Conservation (phyloP, 1,140 invertebrate genomes). For the Cyclargus thomasi region DNA sequence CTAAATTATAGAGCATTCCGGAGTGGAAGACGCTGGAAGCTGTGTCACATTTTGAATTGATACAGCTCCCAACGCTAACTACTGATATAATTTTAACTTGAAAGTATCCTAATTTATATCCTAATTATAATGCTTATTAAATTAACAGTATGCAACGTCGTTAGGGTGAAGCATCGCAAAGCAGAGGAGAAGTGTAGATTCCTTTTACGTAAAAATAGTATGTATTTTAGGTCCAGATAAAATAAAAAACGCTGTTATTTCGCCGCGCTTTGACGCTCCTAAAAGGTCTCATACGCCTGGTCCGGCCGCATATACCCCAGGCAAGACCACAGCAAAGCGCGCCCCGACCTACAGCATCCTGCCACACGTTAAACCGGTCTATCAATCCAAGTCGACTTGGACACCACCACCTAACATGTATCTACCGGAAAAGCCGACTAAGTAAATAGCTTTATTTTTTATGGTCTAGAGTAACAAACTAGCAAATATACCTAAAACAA, state of each 20-base stretch:
- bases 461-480: too few species aligned
- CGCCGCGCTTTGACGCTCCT: slow-evolving; percentile 29
- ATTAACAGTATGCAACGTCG: too few species aligned
- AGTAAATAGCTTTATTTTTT: slow-evolving; percentile 28
- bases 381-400: slow-evolving; percentile 49
- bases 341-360: slow-evolving; percentile 43
- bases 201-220: not conserved
- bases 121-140: too few species aligned
- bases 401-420: slow-evolving; percentile 64
- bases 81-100: too few species aligned
- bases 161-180: too few species aligned
- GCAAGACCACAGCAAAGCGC: slow-evolving; percentile 29
- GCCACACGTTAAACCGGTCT: slow-evolving; percentile 36
- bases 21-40: too few species aligned
- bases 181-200: too few species aligned
- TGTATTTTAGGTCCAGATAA: slow-evolving; percentile 35
- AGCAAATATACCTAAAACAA: too few species aligned
- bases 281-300: slow-evolving; percentile 37
- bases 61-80: too few species aligned
- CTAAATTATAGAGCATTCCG: too few species aligned
- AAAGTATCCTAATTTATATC: too few species aligned
- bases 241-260: slow-evolving; percentile 41
- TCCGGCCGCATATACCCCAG: slow-evolving; percentile 36
- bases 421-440: slow-evolving; percentile 38
- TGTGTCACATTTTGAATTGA: too few species aligned